Conservation (phyloP, 2,888 invertebrate species). For the Drosophila sordidula region DNA sequence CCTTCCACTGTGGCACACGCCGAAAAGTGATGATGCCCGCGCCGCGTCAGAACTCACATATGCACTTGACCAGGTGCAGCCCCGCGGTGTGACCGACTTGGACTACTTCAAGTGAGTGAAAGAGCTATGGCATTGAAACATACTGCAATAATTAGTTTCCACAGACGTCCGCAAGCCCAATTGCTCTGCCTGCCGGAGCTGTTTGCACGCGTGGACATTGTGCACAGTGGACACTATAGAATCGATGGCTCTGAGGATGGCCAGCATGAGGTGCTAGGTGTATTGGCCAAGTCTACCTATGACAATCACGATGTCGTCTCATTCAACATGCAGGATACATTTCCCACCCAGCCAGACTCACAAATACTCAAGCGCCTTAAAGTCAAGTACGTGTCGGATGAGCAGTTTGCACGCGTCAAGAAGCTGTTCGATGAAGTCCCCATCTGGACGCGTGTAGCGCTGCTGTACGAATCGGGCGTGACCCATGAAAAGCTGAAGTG, state of each 20-base stretch:
- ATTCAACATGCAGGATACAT: conserved; percentile 87
- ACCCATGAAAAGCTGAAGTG: conserved; percentile 89
- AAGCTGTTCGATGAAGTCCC: conserved; percentile 94
- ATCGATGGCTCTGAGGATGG: conserved; percentile 84
- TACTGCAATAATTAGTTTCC: not conserved
- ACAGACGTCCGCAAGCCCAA: conserved; percentile 84
- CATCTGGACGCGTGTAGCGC: conserved; percentile 93
- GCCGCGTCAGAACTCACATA: conserved; percentile 80
- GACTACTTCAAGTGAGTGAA: conserved; percentile 86
- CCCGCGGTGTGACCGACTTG: conserved; percentile 85
- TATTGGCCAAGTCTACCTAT: conserved; percentile 86
- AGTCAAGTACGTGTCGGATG: conserved; percentile 85
- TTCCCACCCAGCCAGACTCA: conserved; percentile 88
- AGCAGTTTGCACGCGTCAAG: conserved; percentile 86
- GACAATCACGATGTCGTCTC: conserved; percentile 88
- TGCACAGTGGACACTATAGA: conserved; percentile 83
- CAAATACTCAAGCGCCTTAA: conserved; percentile 87
- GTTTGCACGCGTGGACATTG: conserved; percentile 91
- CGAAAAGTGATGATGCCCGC: conserved; percentile 78
- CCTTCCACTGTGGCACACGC: conserved; percentile 88
- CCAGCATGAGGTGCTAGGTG: conserved; percentile 85
- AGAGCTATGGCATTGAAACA: not conserved
- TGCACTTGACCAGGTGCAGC: conserved; percentile 88
- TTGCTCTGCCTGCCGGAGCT: conserved; percentile 91
- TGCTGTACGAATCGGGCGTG: conserved; percentile 89